Evolutionary conservation across 2,797 vertebrate genomes (phyloP), one percentile per base, ranked within the genome.

Genomic region (Heterohyrax brucei): DNA sequence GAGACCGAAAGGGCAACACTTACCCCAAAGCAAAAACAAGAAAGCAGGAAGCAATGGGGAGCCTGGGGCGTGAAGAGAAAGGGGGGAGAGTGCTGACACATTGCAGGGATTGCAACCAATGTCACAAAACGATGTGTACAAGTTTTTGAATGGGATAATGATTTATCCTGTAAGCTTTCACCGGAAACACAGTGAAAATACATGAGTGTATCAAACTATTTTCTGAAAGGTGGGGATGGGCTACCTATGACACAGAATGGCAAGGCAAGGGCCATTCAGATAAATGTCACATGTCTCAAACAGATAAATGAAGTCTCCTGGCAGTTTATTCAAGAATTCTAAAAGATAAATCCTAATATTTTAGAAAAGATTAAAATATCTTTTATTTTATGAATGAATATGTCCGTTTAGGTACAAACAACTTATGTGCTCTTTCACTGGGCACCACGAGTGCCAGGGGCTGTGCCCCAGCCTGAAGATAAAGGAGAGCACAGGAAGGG

Each of bases 331-430:
- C 46, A 21, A 48, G 30, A 93, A 83, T 2, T 16, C 16, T 66
- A 68, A 91, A 88, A 82, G 53, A 46, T 72, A 82, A 89, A 84
- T 53, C 48, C 13, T 13, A 86, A 56, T n/a, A 10, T 56, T 56
- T 56, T 56, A 56, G 12, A 56, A 56, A 56, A 56, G 53, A 56
- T 56, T 39, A 76, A 50, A 33, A 28, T 13, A 7, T 14, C 12
- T 90, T 90, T 56, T 68, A 72, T 70, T 95, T 94, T 75, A 76
- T 53, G 91, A 87, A 22, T 10, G 26, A 89, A 21, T 48, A 28
- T 9, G 5, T 78, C 89, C 66, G 2, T 28, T 96, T 91, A n/a
- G 75, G 86, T 33, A 70, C 19, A 80, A 83, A 82, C 56, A 87
- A 21, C 7, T 77, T 62, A 50, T 6, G 66, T 19, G 61, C 50